Evolutionary conservation across 2,113 vertebrate species (phyloP).

Genomic region (Coreoperca whiteheadi): DNA sequence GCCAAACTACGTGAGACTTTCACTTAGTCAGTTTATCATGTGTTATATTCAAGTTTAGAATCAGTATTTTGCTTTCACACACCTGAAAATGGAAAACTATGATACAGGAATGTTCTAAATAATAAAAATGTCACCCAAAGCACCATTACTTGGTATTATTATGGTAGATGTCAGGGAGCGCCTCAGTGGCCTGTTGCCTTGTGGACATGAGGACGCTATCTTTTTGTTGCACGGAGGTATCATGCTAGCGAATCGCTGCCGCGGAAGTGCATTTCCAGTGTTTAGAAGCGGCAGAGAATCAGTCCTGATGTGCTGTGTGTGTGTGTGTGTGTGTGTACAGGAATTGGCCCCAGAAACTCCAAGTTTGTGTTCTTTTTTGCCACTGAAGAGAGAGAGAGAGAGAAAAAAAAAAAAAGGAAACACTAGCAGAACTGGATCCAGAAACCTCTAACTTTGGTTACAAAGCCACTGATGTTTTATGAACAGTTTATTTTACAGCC

Average conservation of each 20-base stretch:
- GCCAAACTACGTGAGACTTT: neutral
- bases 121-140: neutral
- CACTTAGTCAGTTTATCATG: too few species aligned
- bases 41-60: too few species aligned
- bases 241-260: neutral
- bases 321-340: neutral
- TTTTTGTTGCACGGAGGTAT: neutral
- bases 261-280: neutral
- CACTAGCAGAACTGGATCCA: neutral
- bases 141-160: neutral
- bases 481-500: neutral
- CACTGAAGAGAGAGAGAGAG: too few species aligned
- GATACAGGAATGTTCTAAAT: neutral
- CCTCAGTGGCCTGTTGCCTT: neutral
- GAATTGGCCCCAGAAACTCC: neutral
- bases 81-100: neutral
- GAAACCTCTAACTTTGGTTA: too few species aligned
- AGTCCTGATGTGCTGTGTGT: neutral
- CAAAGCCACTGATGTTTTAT: too few species aligned
- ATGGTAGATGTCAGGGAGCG: neutral
- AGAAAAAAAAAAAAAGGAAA: neutral
- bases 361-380: neutral
- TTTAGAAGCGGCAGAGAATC: neutral
- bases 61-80: too few species aligned
- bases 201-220: neutral